A percentile compares a stretch with the other conserved stretches of the same genome.
These are phyloP conservation scores for Camarhynchus parvulus DNA, from an alignment of 2,113 vertebrate species.

Conservation along the genomic window DNA sequence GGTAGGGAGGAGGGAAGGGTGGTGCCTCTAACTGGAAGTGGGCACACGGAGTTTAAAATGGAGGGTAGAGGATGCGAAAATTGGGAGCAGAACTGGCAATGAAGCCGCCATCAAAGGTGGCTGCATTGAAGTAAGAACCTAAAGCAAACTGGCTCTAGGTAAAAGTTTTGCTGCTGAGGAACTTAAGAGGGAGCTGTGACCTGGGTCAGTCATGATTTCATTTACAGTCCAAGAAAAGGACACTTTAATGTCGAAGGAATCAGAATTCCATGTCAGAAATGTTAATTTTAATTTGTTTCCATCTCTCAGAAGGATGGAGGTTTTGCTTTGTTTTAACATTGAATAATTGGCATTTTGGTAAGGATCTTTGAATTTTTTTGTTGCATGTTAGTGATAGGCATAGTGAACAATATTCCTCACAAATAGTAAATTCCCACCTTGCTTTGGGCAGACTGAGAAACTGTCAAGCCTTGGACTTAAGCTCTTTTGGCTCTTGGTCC, in stretches of 20 bases:
- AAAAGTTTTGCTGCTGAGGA: background rate
- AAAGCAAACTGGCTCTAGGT: background rate
- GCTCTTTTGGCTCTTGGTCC: background rate
- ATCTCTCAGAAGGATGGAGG: background rate
- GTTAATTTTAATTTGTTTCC: background rate
- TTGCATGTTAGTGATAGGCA: background rate
- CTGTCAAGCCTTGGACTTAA: background rate
- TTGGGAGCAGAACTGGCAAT: background rate
- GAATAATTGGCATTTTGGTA: background rate
- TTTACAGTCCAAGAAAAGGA: background rate
- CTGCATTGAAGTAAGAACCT: background rate
- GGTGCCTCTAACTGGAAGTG: background rate
- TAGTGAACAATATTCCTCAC: background rate
- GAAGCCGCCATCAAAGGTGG: background rate
- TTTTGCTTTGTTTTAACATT: background rate
- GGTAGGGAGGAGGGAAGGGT: accelerated
- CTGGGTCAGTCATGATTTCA: background rate
- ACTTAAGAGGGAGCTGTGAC: background rate
- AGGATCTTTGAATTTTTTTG: background rate
- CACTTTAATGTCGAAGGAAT: background rate
- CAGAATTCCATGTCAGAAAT: background rate
- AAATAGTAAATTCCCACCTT: background rate
- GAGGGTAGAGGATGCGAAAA: background rate
- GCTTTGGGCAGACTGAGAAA: background rate
- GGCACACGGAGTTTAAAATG: constrained; percentile 5